These are phyloP conservation scores for Chinchilla lanigera DNA, from an alignment of 2,113 vertebrate genomes.

Conservation along the genomic window DNA sequence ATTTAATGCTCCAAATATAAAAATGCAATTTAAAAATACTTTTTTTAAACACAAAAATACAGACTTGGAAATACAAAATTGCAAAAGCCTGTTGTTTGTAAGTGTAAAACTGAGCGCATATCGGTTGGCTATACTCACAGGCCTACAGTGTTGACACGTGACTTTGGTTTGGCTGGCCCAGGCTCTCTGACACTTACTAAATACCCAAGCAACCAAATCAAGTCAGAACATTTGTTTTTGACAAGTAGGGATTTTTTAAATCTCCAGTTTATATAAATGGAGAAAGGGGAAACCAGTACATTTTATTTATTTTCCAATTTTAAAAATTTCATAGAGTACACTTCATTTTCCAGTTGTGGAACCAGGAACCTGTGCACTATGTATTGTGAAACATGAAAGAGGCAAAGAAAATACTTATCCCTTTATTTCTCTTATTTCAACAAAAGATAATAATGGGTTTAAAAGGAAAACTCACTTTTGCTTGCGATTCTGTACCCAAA, in stretches of 20 bases:
- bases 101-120: not conserved
- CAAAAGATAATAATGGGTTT: not conserved
- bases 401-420: not conserved
- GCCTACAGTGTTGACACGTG: not conserved
- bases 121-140: not conserved
- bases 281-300: not conserved
- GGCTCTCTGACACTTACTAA: not conserved
- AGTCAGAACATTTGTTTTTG: not conserved
- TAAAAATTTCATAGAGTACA: not conserved
- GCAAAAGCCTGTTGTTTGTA: not conserved
- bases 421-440: not conserved
- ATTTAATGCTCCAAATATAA: not conserved
- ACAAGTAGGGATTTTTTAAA: not conserved
- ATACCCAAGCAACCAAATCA: constrained; percentile 9
- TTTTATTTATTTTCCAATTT: constrained; percentile 46
- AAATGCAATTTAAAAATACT: not conserved
- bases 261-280: not conserved
- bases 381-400: not conserved
- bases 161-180: not conserved
- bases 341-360: not conserved
- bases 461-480: not conserved
- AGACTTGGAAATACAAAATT: not conserved
- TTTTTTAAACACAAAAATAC: not conserved
- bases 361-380: not conserved
- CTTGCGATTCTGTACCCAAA: not conserved